Evolutionary conservation across 1,140 invertebrate species (phyloP).

Genomic region (Drosophila paulistorum): DNA sequence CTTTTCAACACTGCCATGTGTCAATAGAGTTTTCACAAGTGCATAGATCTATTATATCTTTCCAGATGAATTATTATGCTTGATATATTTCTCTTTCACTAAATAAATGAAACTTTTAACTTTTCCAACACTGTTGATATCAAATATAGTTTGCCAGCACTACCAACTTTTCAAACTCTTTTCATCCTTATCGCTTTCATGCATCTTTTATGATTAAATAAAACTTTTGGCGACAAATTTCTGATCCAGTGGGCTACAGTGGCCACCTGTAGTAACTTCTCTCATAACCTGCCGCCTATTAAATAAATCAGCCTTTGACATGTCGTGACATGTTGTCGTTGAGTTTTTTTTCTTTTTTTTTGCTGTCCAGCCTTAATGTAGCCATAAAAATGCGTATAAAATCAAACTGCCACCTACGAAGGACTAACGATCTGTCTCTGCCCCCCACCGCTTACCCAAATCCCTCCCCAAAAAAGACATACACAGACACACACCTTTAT

Average conservation of each 20-base stretch:
- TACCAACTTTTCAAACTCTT: neutral
- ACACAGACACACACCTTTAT: slow-evolving; percentile 41
- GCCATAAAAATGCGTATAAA: slow-evolving; percentile 60
- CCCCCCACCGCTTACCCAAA: neutral
- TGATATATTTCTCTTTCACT: neutral
- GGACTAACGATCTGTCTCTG: slow-evolving; percentile 8
- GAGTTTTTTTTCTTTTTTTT: neutral
- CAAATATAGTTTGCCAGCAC: neutral
- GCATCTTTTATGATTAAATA: neutral
- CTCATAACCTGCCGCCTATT: slow-evolving; percentile 2
- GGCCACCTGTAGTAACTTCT: slow-evolving; percentile 2
- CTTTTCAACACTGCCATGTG: no score
- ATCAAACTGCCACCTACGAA: slow-evolving; percentile 47
- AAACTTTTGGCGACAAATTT: neutral
- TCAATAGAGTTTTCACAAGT: no score
- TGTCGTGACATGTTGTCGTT: slow-evolving; percentile 28
- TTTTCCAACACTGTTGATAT: neutral
- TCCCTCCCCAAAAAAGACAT: neutral
- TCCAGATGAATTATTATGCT: no score
- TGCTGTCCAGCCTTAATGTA: slow-evolving; percentile 39
- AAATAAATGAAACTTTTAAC: neutral
- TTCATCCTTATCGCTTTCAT: neutral
- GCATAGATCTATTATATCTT: no score
- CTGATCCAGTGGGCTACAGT: neutral
- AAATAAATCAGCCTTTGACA: slow-evolving; percentile 25